phyloP scores from a whole-genome alignment of 1,140 invertebrate species.

The Aphidius ervi region DNA sequence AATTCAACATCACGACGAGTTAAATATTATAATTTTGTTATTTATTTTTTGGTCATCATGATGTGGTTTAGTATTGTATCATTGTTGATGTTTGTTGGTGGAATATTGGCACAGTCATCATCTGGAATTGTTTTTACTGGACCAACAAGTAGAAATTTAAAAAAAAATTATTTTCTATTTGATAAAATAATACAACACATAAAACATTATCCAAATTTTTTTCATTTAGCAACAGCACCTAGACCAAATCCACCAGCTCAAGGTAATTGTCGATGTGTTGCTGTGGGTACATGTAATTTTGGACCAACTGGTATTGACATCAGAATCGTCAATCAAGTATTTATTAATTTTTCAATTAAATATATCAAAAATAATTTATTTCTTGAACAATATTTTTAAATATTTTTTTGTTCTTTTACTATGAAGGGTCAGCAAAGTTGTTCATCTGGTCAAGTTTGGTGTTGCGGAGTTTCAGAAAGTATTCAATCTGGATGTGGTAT shows the following conservation, averaged over 20 bases:
- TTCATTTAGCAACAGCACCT: constrained; percentile 18
- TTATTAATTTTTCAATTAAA: too few relatives aligned
- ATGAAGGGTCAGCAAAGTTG: constrained; percentile 32
- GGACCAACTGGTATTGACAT: constrained; percentile 57
- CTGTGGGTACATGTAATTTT: constrained; percentile 37
- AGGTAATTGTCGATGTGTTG: constrained; percentile 37
- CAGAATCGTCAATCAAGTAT: constrained; percentile 59
- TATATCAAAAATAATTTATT: constrained; percentile 5
- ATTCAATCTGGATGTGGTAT: constrained; percentile 39
- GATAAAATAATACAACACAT: too few relatives aligned
- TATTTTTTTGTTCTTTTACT: background rate
- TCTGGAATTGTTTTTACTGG: too few relatives aligned
- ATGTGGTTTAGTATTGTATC: too few relatives aligned
- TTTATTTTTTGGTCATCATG: too few relatives aligned
- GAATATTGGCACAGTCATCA: too few relatives aligned
- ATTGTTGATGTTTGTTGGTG: too few relatives aligned
- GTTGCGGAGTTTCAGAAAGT: constrained; percentile 40
- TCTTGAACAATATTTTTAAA: constrained; percentile 5
- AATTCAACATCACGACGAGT: too few relatives aligned
- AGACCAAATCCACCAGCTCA: background rate
- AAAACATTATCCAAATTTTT: background rate
- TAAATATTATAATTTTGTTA: too few relatives aligned
- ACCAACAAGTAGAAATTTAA: too few relatives aligned
- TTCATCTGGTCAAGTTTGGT: constrained; percentile 48
- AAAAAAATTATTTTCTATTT: too few relatives aligned